Evolutionary conservation across 2,113 vertebrate genomes (phyloP).

Genomic region (Cynopterus brachyotis): DNA sequence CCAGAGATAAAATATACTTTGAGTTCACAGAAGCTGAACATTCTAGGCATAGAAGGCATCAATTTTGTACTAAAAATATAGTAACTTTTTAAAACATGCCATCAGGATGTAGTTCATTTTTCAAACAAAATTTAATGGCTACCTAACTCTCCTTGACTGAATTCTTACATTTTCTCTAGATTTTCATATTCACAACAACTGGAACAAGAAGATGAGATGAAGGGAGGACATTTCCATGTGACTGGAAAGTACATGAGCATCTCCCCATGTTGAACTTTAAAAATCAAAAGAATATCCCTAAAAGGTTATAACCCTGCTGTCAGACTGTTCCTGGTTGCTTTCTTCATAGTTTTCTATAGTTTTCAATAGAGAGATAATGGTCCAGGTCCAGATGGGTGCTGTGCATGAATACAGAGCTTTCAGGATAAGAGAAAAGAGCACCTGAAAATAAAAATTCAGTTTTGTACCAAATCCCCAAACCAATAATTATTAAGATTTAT

Average conservation of each 20-base stretch:
- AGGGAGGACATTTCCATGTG: not conserved
- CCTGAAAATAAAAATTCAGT: not conserved
- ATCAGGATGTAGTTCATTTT: not conserved
- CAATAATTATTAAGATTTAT: not conserved
- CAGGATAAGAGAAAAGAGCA: fast-evolving
- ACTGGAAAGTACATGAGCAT: not conserved
- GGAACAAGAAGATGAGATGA: not conserved
- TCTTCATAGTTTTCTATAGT: not conserved
- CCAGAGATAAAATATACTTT: not conserved
- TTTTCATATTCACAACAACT: not conserved
- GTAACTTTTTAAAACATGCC: not conserved
- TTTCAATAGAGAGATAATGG: not conserved
- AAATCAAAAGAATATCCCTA: not conserved
- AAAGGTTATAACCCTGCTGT: not conserved
- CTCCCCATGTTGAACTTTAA: not conserved
- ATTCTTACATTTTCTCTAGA: not conserved
- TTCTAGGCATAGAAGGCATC: not conserved
- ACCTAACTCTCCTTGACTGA: not conserved
- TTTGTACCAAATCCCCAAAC: not conserved
- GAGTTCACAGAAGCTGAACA: not conserved
- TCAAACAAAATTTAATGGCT: not conserved
- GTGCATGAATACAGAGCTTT: not conserved
- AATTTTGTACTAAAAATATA: not conserved
- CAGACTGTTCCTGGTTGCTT: not conserved
- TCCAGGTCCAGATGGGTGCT: not conserved